These are phyloP conservation scores for Valencia hispanica DNA, from an alignment of 2,797 vertebrate genomes.

Conservation along the genomic window DNA sequence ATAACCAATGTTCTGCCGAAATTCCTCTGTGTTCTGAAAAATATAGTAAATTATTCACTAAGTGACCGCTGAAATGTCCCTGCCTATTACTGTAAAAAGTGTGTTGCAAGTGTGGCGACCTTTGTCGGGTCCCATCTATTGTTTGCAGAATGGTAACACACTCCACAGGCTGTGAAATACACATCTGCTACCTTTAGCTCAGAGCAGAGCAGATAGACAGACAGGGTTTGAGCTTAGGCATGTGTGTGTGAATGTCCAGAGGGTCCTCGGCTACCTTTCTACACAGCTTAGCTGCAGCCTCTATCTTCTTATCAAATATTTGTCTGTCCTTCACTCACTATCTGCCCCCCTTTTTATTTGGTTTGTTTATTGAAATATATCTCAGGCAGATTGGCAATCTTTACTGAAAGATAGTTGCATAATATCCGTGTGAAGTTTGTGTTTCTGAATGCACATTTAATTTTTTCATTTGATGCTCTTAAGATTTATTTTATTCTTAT, in stretches of 20 bases:
- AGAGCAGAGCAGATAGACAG: slow-evolving; percentile 63
- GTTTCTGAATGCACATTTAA: not conserved
- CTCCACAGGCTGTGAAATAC: slow-evolving; percentile 81
- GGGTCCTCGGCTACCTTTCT: slow-evolving; percentile 63
- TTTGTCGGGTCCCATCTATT: slow-evolving; percentile 85
- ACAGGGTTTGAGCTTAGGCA: slow-evolving; percentile 41
- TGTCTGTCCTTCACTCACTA: slow-evolving; percentile 87
- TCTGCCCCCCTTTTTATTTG: slow-evolving; percentile 87
- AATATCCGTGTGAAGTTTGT: slow-evolving; percentile 39
- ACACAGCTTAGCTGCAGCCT: slow-evolving; percentile 75
- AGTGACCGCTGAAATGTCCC: slow-evolving; percentile 47
- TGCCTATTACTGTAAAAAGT: slow-evolving; percentile 62
- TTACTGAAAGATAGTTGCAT: slow-evolving; percentile 73
- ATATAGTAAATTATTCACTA: slow-evolving; percentile 45
- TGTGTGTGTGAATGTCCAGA: slow-evolving; percentile 47
- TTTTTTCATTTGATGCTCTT: not conserved
- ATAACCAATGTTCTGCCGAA: not conserved
- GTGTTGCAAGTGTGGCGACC: slow-evolving; percentile 77
- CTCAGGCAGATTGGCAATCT: slow-evolving; percentile 73
- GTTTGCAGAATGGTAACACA: slow-evolving; percentile 83
- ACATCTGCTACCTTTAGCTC: slow-evolving; percentile 79
- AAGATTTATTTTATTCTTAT: not conserved
- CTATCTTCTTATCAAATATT: slow-evolving; percentile 89
- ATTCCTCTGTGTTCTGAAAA: not conserved
- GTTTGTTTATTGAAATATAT: slow-evolving; percentile 81